Base-by-base conservation (phyloP, 2,888 invertebrate species). In the Athripsodes cinereus region DNA sequence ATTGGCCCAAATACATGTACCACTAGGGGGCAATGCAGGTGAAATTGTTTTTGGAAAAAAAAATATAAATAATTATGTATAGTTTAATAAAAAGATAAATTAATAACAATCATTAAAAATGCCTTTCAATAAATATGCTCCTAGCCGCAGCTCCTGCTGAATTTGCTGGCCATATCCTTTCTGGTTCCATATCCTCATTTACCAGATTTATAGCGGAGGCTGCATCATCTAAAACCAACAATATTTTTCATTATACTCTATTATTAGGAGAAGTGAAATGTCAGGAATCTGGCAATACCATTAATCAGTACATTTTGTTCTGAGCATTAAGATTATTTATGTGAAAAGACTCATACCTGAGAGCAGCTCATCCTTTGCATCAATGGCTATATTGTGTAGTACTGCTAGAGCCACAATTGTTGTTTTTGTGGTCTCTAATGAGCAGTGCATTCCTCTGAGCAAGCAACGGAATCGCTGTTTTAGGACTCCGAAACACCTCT, bases 401-500 rank as follows among this genome's bases (percentile, higher is more conserved):
- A 62, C 55, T n/a, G 62, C 62, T 8, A 57, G 44, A 1, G 62
- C 62, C 8, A 62, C 57, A 10, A 62, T 57, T 1, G 21, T 22
- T 11, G n/a, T 10, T 22, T 57, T 57, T 2, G 47, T 35, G 8
- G 50, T 62, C 2, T 57, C 34, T 2, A 62, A 16, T 2, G 49
- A 44, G 18, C 47, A 18, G 2, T 18, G 19, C n/a, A 62, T 31
- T 5, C 54, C 65, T 53, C 34, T 60, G 57, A 62, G 53, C 46
- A 63, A 21, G 40, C 62, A 64, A 20, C 51, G 58, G 35, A 62
- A 64, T 3, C 64, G 26, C 34, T 58, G 57, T 49, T 64, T 64
- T 62, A 58, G 61, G 16, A 64, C 57, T 2, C 62, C 62, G 51
- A 64, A 61, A 44, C 65, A 65, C 10, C 64, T 26, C 49, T 65